phyloP scores from a whole-genome alignment of 2,113 vertebrate species.

The Mesocricetus auratus region DNA sequence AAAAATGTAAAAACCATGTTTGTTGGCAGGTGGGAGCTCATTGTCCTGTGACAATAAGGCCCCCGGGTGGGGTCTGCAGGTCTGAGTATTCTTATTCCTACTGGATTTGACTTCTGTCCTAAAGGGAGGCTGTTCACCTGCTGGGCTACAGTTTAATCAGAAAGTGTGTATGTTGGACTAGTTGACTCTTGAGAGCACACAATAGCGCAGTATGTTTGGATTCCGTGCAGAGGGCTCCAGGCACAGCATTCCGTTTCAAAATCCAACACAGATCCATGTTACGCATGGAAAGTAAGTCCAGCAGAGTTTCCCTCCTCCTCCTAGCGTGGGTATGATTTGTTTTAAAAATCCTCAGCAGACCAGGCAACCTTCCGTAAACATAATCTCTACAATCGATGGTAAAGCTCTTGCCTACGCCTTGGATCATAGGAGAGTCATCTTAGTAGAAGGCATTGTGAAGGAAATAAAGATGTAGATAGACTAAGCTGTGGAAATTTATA shows the following conservation, averaged over 20 bases:
- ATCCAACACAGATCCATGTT: neutral
- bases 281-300: neutral
- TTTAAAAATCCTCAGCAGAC: neutral
- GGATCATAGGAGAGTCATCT: too few relatives aligned
- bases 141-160: neutral
- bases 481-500: neutral
- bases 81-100: neutral
- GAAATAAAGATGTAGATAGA: neutral
- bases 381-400: neutral
- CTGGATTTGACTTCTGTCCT: neutral
- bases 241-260: neutral
- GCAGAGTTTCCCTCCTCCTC: neutral
- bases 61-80: neutral
- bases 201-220: neutral
- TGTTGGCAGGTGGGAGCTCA: neutral
- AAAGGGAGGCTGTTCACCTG: neutral
- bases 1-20: constrained; percentile 19
- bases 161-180: neutral
- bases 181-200: neutral
- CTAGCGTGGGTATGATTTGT: neutral
- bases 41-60: neutral
- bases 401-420: neutral
- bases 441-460: neutral
- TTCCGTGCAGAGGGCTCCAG: neutral
- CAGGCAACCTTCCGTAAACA: neutral